Conservation (phyloP, 2,888 invertebrate species). For the Yponomeuta plumbellus region DNA sequence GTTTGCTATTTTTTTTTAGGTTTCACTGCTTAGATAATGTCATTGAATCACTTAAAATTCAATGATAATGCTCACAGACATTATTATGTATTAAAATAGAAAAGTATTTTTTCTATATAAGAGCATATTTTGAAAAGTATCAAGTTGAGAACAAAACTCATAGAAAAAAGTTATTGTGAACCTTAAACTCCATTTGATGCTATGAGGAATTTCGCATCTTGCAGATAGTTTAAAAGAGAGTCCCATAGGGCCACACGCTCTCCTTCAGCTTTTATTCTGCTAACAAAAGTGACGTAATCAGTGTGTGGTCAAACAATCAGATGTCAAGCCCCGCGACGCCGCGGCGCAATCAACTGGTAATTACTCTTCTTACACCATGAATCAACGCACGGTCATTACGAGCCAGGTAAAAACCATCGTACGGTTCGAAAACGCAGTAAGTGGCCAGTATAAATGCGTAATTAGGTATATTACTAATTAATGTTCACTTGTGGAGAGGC, state of each 20-base stretch:
- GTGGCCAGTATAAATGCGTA: background rate
- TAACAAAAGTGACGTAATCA: background rate
- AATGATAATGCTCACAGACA: no score
- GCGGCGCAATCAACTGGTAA: background rate
- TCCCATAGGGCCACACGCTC: background rate
- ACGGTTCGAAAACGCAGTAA: slow-evolving; percentile 1
- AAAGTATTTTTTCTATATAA: no score
- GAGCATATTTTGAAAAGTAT: no score
- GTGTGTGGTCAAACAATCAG: background rate
- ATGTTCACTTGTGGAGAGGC: background rate
- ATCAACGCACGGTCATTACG: background rate
- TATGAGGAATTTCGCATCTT: background rate
- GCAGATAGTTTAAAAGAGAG: background rate
- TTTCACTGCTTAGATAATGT: no score
- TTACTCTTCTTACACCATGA: background rate
- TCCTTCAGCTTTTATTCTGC: background rate
- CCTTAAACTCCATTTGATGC: no score
- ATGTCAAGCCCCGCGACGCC: background rate
- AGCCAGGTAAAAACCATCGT: background rate
- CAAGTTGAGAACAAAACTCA: no score
- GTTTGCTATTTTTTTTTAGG: no score
- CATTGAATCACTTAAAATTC: no score
- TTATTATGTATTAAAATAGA: no score
- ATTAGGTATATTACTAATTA: background rate
- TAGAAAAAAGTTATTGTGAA: no score